These are phyloP conservation scores for Paratilapia polleni DNA, from an alignment of 2,113 vertebrate species.

Conservation along the genomic window DNA sequence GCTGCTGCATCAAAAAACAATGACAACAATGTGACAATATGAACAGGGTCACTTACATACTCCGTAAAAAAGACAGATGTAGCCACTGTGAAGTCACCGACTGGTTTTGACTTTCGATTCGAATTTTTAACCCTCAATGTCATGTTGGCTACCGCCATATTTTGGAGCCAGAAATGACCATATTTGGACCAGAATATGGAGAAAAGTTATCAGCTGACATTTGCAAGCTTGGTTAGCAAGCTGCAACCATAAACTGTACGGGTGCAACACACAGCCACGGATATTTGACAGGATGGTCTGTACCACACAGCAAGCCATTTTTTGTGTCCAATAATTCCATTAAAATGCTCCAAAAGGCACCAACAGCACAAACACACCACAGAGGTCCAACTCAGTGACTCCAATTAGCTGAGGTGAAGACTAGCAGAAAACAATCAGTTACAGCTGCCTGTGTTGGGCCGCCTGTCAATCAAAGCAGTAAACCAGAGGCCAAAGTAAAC, in stretches of 20 bases:
- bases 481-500: no score
- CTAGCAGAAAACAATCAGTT: not conserved
- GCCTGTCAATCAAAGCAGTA: not conserved
- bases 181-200: not conserved
- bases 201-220: not conserved
- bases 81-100: not conserved
- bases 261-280: not conserved
- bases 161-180: accelerated
- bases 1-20: not conserved
- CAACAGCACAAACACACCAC: not conserved
- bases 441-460: not conserved
- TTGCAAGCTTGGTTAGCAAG: not conserved
- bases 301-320: not conserved
- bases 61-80: not conserved
- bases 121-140: not conserved
- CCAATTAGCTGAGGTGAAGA: not conserved
- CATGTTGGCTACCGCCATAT: not conserved
- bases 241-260: not conserved
- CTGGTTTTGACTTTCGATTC: not conserved
- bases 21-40: not conserved
- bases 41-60: not conserved
- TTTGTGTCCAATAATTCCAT: not conserved
- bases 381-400: not conserved
- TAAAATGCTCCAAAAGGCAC: not conserved
- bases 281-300: not conserved